phyloP scores from a whole-genome alignment of 2,888 invertebrate species.

The Melanchra persicariae region DNA sequence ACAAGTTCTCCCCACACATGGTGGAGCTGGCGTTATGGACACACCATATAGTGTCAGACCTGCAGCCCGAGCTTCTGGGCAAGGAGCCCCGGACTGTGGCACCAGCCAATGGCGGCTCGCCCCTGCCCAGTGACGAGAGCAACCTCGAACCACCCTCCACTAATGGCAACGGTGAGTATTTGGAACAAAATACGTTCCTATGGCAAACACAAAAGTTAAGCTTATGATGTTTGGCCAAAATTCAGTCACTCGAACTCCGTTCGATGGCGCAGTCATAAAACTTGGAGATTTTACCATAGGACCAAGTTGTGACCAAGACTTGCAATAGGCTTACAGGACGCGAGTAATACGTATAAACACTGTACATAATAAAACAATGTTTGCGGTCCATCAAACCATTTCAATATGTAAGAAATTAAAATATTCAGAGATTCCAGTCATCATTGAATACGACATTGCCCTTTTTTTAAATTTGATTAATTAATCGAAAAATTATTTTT shows the following conservation, averaged over 20 bases:
- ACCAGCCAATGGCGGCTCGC: constrained; percentile 88
- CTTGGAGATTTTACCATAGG: not conserved
- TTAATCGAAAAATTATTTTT: no score
- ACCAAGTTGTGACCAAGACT: not conserved
- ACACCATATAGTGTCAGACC: constrained; percentile 96
- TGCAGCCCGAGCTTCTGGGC: constrained; percentile 96
- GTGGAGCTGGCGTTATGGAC: constrained; percentile 98
- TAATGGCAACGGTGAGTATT: constrained; percentile 87
- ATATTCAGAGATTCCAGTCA: not conserved
- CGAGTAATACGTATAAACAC: not conserved
- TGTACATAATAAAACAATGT: not conserved
- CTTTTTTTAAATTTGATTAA: no score
- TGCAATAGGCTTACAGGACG: not conserved
- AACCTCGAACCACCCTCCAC: constrained; percentile 93
- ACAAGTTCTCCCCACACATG: constrained; percentile 93
- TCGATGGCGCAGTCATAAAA: not conserved
- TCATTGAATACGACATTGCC: not conserved
- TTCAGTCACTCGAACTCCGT: not conserved
- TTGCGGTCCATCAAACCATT: no score
- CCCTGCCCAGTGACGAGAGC: constrained; percentile 93
- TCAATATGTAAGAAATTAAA: not conserved
- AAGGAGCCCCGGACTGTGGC: constrained; percentile 92
- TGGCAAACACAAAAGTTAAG: no score
- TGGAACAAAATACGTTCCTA: no score
- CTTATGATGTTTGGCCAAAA: not conserved